These are phyloP conservation scores for Paraplagusia blochii DNA, from an alignment of 2,113 vertebrate species.

Conservation along the genomic window DNA sequence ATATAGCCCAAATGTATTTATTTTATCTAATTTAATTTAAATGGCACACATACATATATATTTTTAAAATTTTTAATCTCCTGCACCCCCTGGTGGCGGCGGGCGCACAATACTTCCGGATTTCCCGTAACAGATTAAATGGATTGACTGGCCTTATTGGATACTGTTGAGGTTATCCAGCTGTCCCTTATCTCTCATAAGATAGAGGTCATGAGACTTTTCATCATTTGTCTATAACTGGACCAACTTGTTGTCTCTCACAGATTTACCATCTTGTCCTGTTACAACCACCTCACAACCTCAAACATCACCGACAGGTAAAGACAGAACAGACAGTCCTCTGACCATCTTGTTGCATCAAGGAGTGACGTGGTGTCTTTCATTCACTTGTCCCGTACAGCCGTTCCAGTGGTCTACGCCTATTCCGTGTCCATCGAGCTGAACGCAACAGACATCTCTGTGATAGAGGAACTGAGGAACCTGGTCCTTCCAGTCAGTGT, in stretches of 20 bases:
- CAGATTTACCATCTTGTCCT: slow-evolving; percentile 26
- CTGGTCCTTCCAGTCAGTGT: slow-evolving; percentile 19
- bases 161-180: no score
- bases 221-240: background rate
- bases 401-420: slow-evolving; percentile 5
- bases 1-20: no score
- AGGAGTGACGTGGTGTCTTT: background rate
- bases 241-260: background rate
- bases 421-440: slow-evolving; percentile 29
- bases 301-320: slow-evolving; percentile 14
- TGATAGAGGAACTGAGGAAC: slow-evolving; percentile 23
- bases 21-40: no score
- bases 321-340: background rate
- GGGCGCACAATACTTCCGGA: no score
- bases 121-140: no score
- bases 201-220: background rate
- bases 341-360: background rate
- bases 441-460: slow-evolving; percentile 13
- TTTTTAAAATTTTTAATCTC: no score
- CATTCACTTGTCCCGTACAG: slow-evolving; percentile 9
- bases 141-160: no score
- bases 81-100: no score
- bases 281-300: background rate
- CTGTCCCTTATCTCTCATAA: no score
- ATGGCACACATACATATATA: no score